Conservation (phyloP, 2,888 invertebrate genomes). For the Pteria penguin region DNA sequence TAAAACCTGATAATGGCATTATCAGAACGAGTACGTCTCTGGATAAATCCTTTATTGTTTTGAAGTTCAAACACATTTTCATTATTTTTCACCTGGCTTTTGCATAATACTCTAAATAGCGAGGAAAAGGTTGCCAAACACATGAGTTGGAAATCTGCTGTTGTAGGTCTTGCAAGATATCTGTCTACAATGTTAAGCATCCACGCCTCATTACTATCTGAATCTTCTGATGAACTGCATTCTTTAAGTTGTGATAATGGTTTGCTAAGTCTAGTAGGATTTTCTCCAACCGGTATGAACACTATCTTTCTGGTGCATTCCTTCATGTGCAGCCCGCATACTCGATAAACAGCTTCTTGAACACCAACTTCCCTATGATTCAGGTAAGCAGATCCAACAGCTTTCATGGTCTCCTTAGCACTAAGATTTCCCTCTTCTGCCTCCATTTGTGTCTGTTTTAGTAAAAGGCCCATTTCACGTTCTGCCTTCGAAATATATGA, state of each 20-base stretch:
- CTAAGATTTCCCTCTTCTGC: slow-evolving; percentile 33
- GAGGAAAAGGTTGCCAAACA: slow-evolving; percentile 2
- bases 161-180: not conserved
- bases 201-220: not conserved
- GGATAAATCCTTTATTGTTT: not conserved
- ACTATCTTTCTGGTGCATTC: slow-evolving; percentile 35
- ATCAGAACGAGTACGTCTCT: not conserved
- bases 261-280: slow-evolving; percentile 21
- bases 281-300: too few species aligned
- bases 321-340: slow-evolving; percentile 31
- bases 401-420: slow-evolving; percentile 40
- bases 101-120: not conserved
- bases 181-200: slow-evolving; percentile 13
- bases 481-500: slow-evolving; percentile 34
- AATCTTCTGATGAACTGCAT: too few species aligned
- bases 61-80: slow-evolving; percentile 8
- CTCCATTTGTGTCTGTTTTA: slow-evolving; percentile 12
- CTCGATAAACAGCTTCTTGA: slow-evolving; percentile 44
- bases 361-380: slow-evolving; percentile 41
- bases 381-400: slow-evolving; percentile 41
- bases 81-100: not conserved
- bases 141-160: not conserved
- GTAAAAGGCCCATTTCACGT: slow-evolving; percentile 7
- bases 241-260: slow-evolving; percentile 5
- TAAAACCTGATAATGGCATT: slow-evolving; percentile 8